Conservation (phyloP, 2,797 vertebrate genomes). For the Aulostomus chinensis region DNA sequence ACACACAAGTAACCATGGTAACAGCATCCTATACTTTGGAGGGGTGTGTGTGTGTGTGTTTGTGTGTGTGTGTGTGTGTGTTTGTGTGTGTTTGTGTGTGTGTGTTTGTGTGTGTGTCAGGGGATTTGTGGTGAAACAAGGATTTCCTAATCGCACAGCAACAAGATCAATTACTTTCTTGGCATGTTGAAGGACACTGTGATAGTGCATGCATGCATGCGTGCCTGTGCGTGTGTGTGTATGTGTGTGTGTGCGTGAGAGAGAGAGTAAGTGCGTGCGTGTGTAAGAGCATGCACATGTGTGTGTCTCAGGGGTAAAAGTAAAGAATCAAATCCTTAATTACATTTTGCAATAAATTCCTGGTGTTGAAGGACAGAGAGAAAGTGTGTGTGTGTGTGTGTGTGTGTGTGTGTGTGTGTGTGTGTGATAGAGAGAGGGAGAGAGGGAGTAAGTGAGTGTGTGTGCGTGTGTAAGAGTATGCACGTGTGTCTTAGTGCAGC, state of each 20-base stretch:
- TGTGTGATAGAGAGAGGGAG: no score
- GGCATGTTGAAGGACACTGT: slow-evolving; percentile 1
- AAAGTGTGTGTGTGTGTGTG: no score
- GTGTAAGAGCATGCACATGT: no score
- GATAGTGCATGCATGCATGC: slow-evolving; percentile 3
- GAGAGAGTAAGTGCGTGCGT: no score
- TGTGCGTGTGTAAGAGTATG: no score
- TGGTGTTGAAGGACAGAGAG: no score
- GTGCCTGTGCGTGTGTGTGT: neutral
- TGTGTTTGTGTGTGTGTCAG: slow-evolving; percentile 8
- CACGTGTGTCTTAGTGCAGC: no score
- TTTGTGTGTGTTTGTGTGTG: slow-evolving; percentile 1
- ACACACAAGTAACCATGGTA: no score
- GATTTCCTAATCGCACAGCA: slow-evolving; percentile 10
- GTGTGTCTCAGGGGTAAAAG: slow-evolving; percentile 13
- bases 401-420: no score
- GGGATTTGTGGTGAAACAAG: slow-evolving; percentile 19
- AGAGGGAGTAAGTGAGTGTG: no score
- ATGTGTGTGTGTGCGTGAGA: neutral
- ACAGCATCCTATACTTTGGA: no score
- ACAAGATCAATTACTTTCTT: slow-evolving; percentile 11
- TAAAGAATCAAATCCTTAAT: slow-evolving; percentile 41
- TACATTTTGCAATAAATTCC: slow-evolving; percentile 30
- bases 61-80: neutral
- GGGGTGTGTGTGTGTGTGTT: no score